Percentiles rank a stretch among this genome's conserved stretches.
Evolutionary conservation across 2,797 vertebrate species (phyloP).

Genomic region (Scolopax bukidnonensis): DNA sequence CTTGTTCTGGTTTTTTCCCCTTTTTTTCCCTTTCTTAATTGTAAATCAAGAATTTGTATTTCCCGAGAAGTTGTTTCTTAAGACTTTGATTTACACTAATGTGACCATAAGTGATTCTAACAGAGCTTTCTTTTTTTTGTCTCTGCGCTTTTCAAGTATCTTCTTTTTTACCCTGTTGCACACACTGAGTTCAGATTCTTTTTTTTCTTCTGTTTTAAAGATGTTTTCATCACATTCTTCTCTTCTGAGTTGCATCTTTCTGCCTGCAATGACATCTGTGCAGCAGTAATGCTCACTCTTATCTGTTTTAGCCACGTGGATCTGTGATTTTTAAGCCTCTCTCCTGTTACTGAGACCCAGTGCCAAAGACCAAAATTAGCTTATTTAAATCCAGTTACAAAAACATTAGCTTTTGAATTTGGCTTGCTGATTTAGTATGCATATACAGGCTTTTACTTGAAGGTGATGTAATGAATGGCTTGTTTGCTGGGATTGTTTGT

Average conservation of each 20-base stretch:
- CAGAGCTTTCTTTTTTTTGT: not conserved
- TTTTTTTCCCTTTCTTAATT: not conserved
- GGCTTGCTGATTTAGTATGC: not conserved
- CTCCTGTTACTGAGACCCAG: not conserved
- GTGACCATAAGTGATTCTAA: not conserved
- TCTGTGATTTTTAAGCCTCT: conserved; percentile 17
- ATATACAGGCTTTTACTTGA: not conserved
- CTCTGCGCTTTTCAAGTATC: not conserved
- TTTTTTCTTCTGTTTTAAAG: not conserved
- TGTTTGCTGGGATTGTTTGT: not conserved
- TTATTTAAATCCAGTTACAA: conserved; percentile 55
- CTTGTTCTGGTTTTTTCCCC: accelerated
- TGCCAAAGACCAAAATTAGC: conserved; percentile 35
- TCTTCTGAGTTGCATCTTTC: not conserved
- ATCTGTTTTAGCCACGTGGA: not conserved
- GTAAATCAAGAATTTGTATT: not conserved
- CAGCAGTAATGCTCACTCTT: not conserved
- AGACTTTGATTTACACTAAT: not conserved
- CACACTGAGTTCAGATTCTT: not conserved
- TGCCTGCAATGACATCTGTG: not conserved
- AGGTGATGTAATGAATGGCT: not conserved
- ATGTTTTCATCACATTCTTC: not conserved
- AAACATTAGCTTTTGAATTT: conserved; percentile 40
- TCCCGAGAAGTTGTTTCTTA: not conserved
- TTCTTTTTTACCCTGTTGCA: not conserved